Evolutionary conservation across 2,888 invertebrate genomes (phyloP), one percentile per base, ranked within the genome.

Genomic region (Pilophorus perplexus): DNA sequence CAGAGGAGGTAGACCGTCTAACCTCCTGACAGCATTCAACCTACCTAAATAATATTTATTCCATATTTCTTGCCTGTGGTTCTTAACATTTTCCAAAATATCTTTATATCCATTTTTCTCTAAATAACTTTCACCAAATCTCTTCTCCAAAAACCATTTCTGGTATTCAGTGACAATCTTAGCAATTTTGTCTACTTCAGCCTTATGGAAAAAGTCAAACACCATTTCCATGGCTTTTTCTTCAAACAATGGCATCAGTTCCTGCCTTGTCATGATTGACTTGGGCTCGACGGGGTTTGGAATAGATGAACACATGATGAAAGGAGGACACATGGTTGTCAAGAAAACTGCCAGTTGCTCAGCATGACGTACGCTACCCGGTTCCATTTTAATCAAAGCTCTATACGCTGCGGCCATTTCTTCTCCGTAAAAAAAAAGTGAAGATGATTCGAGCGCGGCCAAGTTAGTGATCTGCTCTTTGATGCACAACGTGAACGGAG

Each of bases 191-290:
- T 27, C 46, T 1, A 33, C 33, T 20, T 62, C 48, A n/a, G 28
- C 37, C 38, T 46, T 20, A 33, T 62, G 46, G 33, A 62, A 46
- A 25, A 37, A 38, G 12, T 65, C 65, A 6, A 55, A 42, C 18
- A 65, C 12, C 42, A 65, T 65, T 27, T 65, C 65, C 42, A 65
- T 65, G 18, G 55, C 55, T 40, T 65, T 55, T 38, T 55, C 65
- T 14, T 65, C 54, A 20, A 65, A 65, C 27, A 65, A 42, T 27
- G 38, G 38, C 54, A 54, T 27, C 18, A 65, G 12, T 25, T 65
- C 40, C 16, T 40, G 40, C 1, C 54, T n/a, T n/a, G 52, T 65
- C 25, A 65, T 23, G 8, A 65, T 52, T 20, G 54, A 52, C 8
- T 25, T 42, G 2, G 65, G 54, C 10, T 65, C 65, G 1, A 54